Evolutionary conservation across 2,797 vertebrate species (phyloP), one percentile per base, ranked within the genome.

Genomic region (Halcyon leucocephala): DNA sequence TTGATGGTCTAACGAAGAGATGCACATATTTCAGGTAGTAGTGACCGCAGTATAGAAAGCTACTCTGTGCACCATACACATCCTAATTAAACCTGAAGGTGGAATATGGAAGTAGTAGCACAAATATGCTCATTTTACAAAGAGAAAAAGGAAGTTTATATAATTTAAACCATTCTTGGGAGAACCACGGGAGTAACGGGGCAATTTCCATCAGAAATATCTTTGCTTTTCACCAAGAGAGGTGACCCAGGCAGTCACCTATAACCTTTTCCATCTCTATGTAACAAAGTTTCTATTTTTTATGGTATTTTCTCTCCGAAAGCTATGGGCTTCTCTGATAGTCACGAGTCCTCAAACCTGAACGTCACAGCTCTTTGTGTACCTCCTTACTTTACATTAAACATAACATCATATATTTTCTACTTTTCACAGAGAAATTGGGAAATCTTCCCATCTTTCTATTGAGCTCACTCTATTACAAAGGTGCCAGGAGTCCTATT

Each of bases 381-480:
- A 58, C 48, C 57, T 95, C 60, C 19, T 61, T 89, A 74, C 70
- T 91, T 92, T 61, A 51, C 51, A 42, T 69, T 62, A 76, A 88
- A 82, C 78, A 31, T 6, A 90, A 55, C 19, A 13, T 67, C 46
- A 41, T 52, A 6, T 26, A 67, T 73, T 85, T 95, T 88, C 73
- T 89, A 55, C 81, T 94, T 87, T 57, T 60, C 31, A 58, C n/a
- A 67, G 58, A 83, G 89, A 91, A 79, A 51, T 0, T 51, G 90
- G 91, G 96, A 96, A 82, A 95, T 90, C 86, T 81, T 95, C 89
- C 90, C 41, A 84, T 94, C 82, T 73, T 85, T 86, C 66, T 90
- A 11, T 64, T 41, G 70, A 87, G 35, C 33, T 61, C 72, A 70
- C 18, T 60, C 44, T 72, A 12, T 54, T 86, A 90, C 28, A 80